A percentile compares a stretch with the other conserved stretches of the same genome.
These are phyloP conservation scores for Mustela nigripes DNA, from an alignment of 2,113 vertebrate species.

Conservation along the genomic window DNA sequence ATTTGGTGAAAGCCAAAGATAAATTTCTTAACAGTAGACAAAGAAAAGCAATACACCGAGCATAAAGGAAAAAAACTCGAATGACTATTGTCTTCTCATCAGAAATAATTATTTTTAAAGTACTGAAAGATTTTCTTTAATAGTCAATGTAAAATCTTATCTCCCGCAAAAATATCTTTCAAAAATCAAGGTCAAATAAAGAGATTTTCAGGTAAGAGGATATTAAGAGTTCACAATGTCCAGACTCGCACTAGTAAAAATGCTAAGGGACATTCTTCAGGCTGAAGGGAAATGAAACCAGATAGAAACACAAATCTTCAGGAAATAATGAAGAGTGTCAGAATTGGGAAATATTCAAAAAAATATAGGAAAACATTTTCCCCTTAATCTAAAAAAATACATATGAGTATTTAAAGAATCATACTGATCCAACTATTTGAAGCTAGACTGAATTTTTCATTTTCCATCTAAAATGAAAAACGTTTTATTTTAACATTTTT, in stretches of 20 bases:
- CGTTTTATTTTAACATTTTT: not conserved
- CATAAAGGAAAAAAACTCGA: not conserved
- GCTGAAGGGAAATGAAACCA: not conserved
- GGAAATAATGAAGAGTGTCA: not conserved
- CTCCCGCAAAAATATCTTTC: constrained; percentile 37
- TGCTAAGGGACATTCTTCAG: not conserved
- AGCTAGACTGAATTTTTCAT: not conserved
- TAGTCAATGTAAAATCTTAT: not conserved
- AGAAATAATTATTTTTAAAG: not conserved
- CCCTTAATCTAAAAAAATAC: constrained; percentile 9
- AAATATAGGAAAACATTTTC: not conserved
- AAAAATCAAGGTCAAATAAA: constrained; percentile 49
- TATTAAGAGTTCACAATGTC: not conserved
- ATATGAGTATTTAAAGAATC: not conserved
- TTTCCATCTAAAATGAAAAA: constrained; percentile 5
- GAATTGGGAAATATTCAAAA: not conserved
- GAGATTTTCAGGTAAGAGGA: constrained; percentile 19
- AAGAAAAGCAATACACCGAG: not conserved
- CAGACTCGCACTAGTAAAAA: not conserved
- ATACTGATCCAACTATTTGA: not conserved
- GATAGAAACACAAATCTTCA: not conserved
- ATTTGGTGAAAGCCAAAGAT: not conserved
- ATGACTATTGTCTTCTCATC: not conserved
- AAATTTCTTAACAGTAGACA: not conserved
- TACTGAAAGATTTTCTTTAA: not conserved